phyloP scores from a whole-genome alignment of 2,797 vertebrate species.

The Astyanax mexicanus region DNA sequence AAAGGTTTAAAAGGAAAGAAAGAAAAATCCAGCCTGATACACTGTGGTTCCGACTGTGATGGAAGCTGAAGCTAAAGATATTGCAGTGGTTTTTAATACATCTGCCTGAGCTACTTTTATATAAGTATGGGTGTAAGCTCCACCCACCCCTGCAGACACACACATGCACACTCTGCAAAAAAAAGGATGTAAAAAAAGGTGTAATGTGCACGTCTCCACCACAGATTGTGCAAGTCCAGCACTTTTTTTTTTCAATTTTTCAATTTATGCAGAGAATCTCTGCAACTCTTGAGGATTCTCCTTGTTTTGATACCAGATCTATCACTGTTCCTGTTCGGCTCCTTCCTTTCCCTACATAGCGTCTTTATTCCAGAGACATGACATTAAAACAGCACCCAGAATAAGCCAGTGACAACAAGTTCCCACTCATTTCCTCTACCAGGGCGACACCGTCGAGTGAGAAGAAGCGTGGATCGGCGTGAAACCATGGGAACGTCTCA shows the following conservation, averaged over 20 bases:
- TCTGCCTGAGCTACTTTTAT: too few relatives aligned
- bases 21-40: too few relatives aligned
- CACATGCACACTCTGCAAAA: neutral
- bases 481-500: slow-evolving; percentile 26
- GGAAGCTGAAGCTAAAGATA: too few relatives aligned
- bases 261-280: neutral
- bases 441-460: neutral
- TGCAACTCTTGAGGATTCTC: neutral
- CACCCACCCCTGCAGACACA: neutral
- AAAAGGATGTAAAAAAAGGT: neutral
- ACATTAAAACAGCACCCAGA: slow-evolving; percentile 1
- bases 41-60: too few relatives aligned
- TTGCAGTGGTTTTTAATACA: too few relatives aligned
- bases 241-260: neutral
- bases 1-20: too few relatives aligned
- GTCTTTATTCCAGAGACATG: neutral
- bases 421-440: neutral
- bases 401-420: neutral
- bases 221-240: neutral
- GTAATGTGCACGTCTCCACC: neutral
- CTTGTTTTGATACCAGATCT: neutral
- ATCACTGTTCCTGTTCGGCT: neutral
- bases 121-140: neutral
- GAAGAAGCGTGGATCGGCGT: neutral
- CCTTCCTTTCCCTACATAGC: neutral